Evolutionary conservation across 2,797 vertebrate species (phyloP), one percentile per base, ranked within the genome.

Genomic region (Pantherophis vulpinus): DNA sequence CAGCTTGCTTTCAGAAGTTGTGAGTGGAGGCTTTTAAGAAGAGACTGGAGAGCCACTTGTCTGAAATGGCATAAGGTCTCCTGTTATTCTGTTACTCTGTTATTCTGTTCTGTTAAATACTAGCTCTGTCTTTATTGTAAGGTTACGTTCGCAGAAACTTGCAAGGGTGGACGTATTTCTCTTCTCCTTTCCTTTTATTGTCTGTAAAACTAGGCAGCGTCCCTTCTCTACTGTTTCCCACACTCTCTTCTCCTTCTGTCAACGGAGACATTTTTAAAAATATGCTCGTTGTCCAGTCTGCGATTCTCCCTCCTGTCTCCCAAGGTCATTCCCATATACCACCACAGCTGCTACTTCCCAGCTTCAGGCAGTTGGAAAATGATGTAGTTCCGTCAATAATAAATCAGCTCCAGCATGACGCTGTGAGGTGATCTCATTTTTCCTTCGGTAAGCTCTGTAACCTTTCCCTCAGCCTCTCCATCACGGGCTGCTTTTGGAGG

Each of bases 371-470:
- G 54, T 95, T 59, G 29, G 13, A 83, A 42, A 70, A 10, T 55
- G 25, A 42, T 88, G 20, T 0, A 1, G 70, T 63, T 94, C 91
- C 94, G 92, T 93, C 0, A 4, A 89, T 92, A 93, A 93, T 12
- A 83, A 51, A 91, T 94, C 92, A 96, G 91, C 88, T 94, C 0
- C 86, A 90, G 55, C 93, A 90, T 37, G 32, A 54, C 32, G 4
- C 60, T 70, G 58, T 14, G n/a, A 90, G 42, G 56, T 90, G 56
- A 60, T 32, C 59, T 56, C 11, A 11, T 0, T 6, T 58, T 93
- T 12, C 29, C 90, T 59, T 95, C 83, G 93, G 90, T 8, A 18
- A 95, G 88, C 32, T 91, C 37, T 0, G 2, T 66, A 96, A 93
- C 32, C 37, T 61, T 60, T 88, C 94, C 87, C 47, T 95, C 91